These are phyloP conservation scores for Alloscopus bannaensis DNA, from an alignment of 2,888 invertebrate species.

Conservation along the genomic window DNA sequence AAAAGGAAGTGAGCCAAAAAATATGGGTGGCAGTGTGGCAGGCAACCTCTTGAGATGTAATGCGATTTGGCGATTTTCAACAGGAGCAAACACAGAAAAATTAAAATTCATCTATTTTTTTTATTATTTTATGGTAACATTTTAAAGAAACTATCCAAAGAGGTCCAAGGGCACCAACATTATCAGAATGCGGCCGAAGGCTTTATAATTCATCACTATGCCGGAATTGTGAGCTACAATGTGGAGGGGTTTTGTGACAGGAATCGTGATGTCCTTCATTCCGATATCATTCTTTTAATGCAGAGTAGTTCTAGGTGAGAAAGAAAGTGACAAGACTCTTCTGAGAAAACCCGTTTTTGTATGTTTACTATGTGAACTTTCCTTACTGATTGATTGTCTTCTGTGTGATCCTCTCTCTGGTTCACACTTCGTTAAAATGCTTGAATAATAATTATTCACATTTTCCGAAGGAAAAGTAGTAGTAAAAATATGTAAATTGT, in stretches of 20 bases:
- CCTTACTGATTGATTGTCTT: no score
- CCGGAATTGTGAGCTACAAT: slow-evolving; percentile 82
- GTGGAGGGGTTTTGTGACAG: slow-evolving; percentile 82
- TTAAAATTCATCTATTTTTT: not conserved
- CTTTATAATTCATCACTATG: slow-evolving; percentile 82
- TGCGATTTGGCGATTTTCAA: no score
- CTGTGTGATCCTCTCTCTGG: not conserved
- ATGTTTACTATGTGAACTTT: not conserved
- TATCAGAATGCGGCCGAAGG: slow-evolving; percentile 78
- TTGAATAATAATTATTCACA: not conserved
- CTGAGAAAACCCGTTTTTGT: no score
- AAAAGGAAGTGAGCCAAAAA: no score
- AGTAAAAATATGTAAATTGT: slow-evolving; percentile 11
- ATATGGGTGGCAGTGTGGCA: no score
- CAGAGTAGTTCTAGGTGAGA: slow-evolving; percentile 77
- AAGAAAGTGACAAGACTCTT: no score
- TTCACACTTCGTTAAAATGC: not conserved
- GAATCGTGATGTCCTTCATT: slow-evolving; percentile 82
- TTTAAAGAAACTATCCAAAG: slow-evolving; percentile 78
- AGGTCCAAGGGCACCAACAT: slow-evolving; percentile 79
- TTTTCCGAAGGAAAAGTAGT: slow-evolving; percentile 1
- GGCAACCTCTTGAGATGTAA: no score
- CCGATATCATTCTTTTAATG: slow-evolving; percentile 82
- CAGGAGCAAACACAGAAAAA: not conserved
- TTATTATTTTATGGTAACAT: no score